Percentiles rank a stretch among this genome's conserved stretches.
These are phyloP conservation scores for Coregonus ussuriensis DNA, from an alignment of 2,797 vertebrate genomes.

Conservation along the genomic window DNA sequence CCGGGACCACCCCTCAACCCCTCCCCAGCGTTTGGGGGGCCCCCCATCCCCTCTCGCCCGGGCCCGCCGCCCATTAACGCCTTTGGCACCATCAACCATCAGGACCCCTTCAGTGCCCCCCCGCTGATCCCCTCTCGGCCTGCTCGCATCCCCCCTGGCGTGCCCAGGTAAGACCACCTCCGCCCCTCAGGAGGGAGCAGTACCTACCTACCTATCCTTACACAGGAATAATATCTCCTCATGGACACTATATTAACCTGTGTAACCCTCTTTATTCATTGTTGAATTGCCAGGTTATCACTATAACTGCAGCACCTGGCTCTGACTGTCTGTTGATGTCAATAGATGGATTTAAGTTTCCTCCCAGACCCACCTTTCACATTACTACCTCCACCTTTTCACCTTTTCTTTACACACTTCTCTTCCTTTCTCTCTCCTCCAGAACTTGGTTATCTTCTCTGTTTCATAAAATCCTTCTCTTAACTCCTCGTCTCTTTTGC, in stretches of 20 bases:
- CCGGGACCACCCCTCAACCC: slow-evolving; percentile 87
- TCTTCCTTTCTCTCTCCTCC: slow-evolving; percentile 3
- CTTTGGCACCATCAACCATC: slow-evolving; percentile 70
- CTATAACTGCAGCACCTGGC: background rate
- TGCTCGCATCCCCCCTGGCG: slow-evolving; percentile 84
- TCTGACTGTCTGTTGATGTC: background rate
- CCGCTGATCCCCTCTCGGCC: slow-evolving; percentile 91
- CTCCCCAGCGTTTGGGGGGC: slow-evolving; percentile 74
- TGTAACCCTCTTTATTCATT: background rate
- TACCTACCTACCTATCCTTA: background rate
- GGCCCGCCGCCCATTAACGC: slow-evolving; percentile 75
- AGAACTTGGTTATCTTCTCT: background rate
- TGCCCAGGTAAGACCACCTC: slow-evolving; percentile 83
- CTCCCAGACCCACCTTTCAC: background rate
- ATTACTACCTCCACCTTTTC: background rate
- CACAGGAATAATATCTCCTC: background rate
- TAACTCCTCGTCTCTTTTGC: background rate
- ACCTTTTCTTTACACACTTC: background rate
- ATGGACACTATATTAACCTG: background rate
- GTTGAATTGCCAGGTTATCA: background rate
- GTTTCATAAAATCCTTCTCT: background rate
- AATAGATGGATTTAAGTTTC: background rate
- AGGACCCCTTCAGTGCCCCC: slow-evolving; percentile 86
- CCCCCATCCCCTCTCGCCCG: slow-evolving; percentile 88
- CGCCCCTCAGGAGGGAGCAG: background rate